Evolutionary conservation across 2,797 vertebrate genomes (phyloP), one percentile per base, ranked within the genome.

Genomic region (Propithecus deckenii): DNA sequence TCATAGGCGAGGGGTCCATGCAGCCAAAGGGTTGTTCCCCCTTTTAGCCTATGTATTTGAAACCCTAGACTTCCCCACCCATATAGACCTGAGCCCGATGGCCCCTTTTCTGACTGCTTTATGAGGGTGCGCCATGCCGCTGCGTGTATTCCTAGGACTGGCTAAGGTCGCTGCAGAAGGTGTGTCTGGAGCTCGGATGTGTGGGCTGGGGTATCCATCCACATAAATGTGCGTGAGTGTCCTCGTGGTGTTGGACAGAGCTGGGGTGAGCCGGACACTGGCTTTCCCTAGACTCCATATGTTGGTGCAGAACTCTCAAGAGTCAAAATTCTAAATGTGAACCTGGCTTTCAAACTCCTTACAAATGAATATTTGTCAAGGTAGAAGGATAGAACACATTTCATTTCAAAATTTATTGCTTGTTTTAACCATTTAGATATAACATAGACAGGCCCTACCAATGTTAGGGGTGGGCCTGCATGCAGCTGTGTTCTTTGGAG

Each of bases 51-150:
- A 46, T 2, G 9, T 57, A 41, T 41, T 25, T 25, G 65, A 41
- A 59, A 25, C 46, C 20, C 32, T n/a, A 80, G 15, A 46, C 48
- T 52, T 76, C 78, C 46, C 52, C 71, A 63, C 20, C 12, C 32
- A 11, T 5, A 30, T 3, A 38, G 35, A 43, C 25, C 38, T 46
- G 17, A 59, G 55, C 12, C 25, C 0, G 0, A 0, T 5, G 52
- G 11, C 25, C 30, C 28, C 22, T 41, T 57, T 72, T 28, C 50
- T 57, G 32, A 50, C 12, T 69, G 81, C 55, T 91, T 50, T 75
- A 9, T 30, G 20, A 63, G 9, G 30, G 43, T 38, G 10, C 18
- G 5, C 50, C 12, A 23, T 0, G 28, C 10, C 46, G 48, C 25
- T 57, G 20, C 41, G 28, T 43, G 41, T 18, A 75, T 32, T 17